Percentiles rank a stretch among this genome's conserved stretches.
Evolutionary conservation across 2,113 vertebrate genomes (phyloP).

Genomic region (Polypterus bichir): DNA sequence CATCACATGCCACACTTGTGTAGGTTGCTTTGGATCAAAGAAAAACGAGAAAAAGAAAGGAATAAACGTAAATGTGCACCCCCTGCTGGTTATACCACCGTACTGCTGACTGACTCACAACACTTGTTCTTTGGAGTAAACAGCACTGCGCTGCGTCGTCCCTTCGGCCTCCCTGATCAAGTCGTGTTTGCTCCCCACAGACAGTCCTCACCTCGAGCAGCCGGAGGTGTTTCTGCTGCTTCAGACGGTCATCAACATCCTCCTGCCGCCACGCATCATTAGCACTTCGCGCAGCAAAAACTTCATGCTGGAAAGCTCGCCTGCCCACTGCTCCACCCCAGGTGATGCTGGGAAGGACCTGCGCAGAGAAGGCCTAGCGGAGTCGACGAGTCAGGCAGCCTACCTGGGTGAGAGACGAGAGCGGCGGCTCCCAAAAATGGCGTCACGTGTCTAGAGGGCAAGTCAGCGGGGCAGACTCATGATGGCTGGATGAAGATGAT

Average conservation of each 20-base stretch:
- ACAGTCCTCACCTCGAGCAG: conserved; percentile 88
- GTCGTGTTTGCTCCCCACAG: conserved; percentile 32
- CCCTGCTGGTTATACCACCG: too few species aligned
- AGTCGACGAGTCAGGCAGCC: conserved; percentile 94
- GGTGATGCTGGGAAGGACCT: conserved; percentile 85
- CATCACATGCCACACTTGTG: too few species aligned
- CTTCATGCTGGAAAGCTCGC: conserved; percentile 91
- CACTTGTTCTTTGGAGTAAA: too few species aligned
- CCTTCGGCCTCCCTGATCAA: too few species aligned
- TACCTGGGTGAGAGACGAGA: conserved; percentile 68
- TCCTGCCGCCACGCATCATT: conserved; percentile 89
- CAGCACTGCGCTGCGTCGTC: too few species aligned
- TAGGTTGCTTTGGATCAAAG: too few species aligned
- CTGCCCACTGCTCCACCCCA: conserved; percentile 89
- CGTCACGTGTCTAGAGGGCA: background rate
- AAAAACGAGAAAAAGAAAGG: too few species aligned
- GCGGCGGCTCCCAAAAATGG: too few species aligned
- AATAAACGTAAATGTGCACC: too few species aligned
- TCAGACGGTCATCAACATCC: conserved; percentile 92
- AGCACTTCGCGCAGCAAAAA: conserved; percentile 97
- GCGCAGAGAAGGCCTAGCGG: conserved; percentile 79
- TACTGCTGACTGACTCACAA: too few species aligned
- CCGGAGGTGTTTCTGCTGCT: conserved; percentile 87
- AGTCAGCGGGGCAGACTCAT: too few species aligned
- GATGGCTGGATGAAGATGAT: too few species aligned